Conservation (phyloP, 2,113 vertebrate species). For the human (Homo sapiens) region GRCh38 chrX:8490001-8490500, state of each 20-base stretch:
- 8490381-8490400: accelerated
- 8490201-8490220: not conserved
- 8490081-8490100: not conserved
- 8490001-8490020: not conserved
- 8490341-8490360: not conserved
- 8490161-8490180: not conserved
- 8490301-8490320: not conserved
- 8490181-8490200: not conserved
- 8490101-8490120: not conserved
- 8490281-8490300: too few relatives aligned
- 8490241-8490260: too few relatives aligned
- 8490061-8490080: not conserved
- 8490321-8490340: not conserved
- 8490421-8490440: too few relatives aligned
- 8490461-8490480: not conserved
- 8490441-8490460: not conserved
- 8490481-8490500: accelerated
- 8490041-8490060: not conserved
- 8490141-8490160: not conserved
- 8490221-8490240: not conserved
- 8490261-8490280: not conserved
- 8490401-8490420: not conserved
- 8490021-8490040: not conserved
- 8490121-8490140: not conserved
- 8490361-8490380: not conserved